phyloP scores from a whole-genome alignment of 2,888 invertebrate genomes.

The Polydrusus cervinus region DNA sequence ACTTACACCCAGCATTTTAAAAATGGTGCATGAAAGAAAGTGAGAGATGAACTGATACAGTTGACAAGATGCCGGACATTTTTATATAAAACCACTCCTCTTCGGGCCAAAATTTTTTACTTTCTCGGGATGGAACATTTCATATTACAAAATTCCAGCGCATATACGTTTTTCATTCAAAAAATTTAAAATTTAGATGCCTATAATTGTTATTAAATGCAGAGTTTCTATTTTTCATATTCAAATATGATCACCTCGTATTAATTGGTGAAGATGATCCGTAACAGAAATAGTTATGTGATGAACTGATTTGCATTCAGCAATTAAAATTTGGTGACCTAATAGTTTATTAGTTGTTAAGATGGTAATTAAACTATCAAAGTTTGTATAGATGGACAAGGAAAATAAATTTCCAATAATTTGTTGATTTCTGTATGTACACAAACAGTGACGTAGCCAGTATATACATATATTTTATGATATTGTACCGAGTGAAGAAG shows the following conservation, averaged over 20 bases:
- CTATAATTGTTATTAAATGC: conserved; percentile 13
- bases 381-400: too few relatives aligned
- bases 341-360: background rate
- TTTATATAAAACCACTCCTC: conserved; percentile 65
- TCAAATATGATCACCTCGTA: background rate
- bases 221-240: conserved; percentile 3
- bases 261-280: background rate
- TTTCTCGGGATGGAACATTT: conserved; percentile 57
- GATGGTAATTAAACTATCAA: background rate
- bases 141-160: conserved; percentile 45
- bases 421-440: too few relatives aligned
- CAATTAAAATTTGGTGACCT: background rate
- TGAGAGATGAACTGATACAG: conserved; percentile 55
- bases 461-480: too few relatives aligned
- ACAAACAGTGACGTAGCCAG: too few relatives aligned
- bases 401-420: too few relatives aligned
- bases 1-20: conserved; percentile 62
- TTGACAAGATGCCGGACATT: conserved; percentile 51
- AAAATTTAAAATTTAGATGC: conserved; percentile 41
- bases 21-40: conserved; percentile 56
- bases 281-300: background rate
- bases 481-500: too few relatives aligned
- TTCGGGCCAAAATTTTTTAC: conserved; percentile 58
- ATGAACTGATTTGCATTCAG: conserved; percentile 15
- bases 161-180: conserved; percentile 18